A percentile compares a stretch with the other conserved stretches of the same genome.
Evolutionary conservation across 2,797 vertebrate genomes (phyloP).

Genomic region (Semaprochilodus insignis): DNA sequence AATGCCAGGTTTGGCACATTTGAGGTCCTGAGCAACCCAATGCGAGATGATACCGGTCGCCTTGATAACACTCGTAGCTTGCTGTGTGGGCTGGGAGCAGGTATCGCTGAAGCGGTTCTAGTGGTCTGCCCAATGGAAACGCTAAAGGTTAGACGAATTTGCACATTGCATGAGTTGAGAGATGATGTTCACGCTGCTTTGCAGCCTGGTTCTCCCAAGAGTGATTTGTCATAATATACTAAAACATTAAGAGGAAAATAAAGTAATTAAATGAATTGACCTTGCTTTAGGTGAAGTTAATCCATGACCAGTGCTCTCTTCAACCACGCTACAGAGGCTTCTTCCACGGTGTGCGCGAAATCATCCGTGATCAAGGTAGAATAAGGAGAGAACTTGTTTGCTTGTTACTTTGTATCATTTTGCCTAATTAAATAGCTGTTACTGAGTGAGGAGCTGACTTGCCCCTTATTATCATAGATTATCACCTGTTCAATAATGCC

Average conservation of each 20-base stretch:
- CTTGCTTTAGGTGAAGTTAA: constrained; percentile 82
- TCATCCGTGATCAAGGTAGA: constrained; percentile 84
- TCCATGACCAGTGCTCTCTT: constrained; percentile 85
- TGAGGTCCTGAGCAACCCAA: constrained; percentile 82
- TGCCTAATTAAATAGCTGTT: neutral
- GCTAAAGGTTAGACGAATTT: constrained; percentile 72
- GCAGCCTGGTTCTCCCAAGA: neutral
- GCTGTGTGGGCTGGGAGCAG: constrained; percentile 80
- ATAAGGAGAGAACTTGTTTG: neutral
- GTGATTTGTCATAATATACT: neutral
- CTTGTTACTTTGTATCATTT: neutral
- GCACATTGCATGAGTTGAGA: neutral
- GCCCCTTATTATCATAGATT: no score
- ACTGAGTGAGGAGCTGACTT: neutral
- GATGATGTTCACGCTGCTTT: neutral
- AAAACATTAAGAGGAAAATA: neutral
- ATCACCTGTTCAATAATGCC: no score
- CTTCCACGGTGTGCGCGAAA: constrained; percentile 84
- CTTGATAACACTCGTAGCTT: constrained; percentile 82
- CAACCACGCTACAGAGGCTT: constrained; percentile 83
- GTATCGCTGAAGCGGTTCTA: constrained; percentile 78
- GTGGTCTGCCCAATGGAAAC: constrained; percentile 86
- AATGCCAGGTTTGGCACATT: constrained; percentile 81
- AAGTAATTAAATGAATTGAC: neutral
- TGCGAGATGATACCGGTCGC: constrained; percentile 78